Evolutionary conservation across 1,140 invertebrate genomes (phyloP), one percentile per base, ranked within the genome.

Genomic region (Tenebrio molitor): DNA sequence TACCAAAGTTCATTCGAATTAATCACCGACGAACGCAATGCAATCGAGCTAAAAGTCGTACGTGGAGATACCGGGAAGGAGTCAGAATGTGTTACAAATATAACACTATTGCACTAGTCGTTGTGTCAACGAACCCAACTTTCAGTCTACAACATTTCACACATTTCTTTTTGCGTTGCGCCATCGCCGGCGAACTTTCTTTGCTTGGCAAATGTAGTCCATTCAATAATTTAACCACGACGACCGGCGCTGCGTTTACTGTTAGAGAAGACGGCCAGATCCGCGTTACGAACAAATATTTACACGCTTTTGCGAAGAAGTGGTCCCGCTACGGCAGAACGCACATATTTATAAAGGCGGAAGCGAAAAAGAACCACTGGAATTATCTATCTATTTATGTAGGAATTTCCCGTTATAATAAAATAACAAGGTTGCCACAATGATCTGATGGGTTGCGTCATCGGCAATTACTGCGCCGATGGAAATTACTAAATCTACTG

Each of bases 121-220:
- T 36, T 50, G 44, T 53, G 67, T 69, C 67, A 69, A 69, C 67
- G 67, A 69, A 69, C 67, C 34, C 67, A 58, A 58, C 67, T 69
- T 69, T 69, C 67, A 53, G 44, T 69, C 67, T 69, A 69, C 44
- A 50, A 69, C 67, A 69, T 73, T 73, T 73, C 71, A 73, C 71
- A 73, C 71, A 73, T 73, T 73, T 73, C 71, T 73, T 73, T 73
- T 73, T 69, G 71, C 71, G 46, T 73, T 73, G 53, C 71, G 71
- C 71, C 71, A 73, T 63, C 25, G 39, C 34, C 62, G 42, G 66
- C 71, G 46, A 69, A 73, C 71, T 73, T 73, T 73, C 71, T 73
- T 73, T 63, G 50, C 14, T 21, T 53, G 50, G 25, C 67, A 39
- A 53, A 58, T 58, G 64, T 66, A 66, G 64, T 66, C 64, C 64